Conservation (phyloP, 2,888 invertebrate species). For the Panorpa germanica region DNA sequence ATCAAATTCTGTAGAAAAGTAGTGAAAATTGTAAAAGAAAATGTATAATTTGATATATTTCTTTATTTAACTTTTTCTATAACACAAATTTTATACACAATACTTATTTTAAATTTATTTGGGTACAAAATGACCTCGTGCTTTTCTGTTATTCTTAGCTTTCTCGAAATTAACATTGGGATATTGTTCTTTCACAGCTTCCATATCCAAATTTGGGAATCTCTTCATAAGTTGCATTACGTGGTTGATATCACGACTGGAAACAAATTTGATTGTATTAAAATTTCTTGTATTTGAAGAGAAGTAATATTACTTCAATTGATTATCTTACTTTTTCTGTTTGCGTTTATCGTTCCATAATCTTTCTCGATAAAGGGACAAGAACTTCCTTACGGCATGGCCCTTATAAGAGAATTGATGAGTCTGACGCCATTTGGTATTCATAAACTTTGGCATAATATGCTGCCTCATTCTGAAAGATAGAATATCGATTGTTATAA, state of each 20-base stretch:
- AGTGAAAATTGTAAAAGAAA: too few relatives aligned
- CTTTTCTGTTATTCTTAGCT: constrained; percentile 32
- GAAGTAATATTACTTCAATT: background rate
- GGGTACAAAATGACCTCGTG: constrained; percentile 40
- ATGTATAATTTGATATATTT: too few relatives aligned
- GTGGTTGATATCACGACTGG: constrained; percentile 39
- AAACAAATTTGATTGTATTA: constrained; percentile 14
- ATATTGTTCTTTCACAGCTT: constrained; percentile 47
- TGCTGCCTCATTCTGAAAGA: constrained; percentile 33
- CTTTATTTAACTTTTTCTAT: too few relatives aligned
- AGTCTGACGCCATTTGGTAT: constrained; percentile 38
- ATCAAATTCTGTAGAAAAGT: too few relatives aligned
- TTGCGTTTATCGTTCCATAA: constrained; percentile 33
- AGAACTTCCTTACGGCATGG: constrained; percentile 40
- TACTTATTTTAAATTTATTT: constrained; percentile 16
- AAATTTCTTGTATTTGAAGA: background rate
- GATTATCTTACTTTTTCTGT: constrained; percentile 29
- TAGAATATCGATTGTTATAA: constrained; percentile 10
- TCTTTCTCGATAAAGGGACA: constrained; percentile 44
- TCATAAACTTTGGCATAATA: constrained; percentile 43
- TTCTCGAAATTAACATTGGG: constrained; percentile 58
- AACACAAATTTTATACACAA: too few relatives aligned
- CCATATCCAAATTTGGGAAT: constrained; percentile 58
- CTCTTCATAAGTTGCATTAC: constrained; percentile 48
- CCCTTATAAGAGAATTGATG: constrained; percentile 36